These are phyloP conservation scores for Vultur gryphus DNA, from an alignment of 2,797 vertebrate species.

Conservation along the genomic window DNA sequence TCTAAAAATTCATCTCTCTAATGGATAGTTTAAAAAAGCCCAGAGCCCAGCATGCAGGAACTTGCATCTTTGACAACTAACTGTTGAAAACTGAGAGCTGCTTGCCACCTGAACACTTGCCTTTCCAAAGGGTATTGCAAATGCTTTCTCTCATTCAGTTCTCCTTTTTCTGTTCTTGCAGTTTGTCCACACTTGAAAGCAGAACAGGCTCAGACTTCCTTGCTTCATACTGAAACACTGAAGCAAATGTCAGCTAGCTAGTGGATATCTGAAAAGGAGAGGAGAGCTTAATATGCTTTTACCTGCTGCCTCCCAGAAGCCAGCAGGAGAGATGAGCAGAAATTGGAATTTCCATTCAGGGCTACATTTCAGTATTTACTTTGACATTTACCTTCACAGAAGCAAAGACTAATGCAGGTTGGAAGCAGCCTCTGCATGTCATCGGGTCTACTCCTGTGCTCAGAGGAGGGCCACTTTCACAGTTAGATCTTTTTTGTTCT, in stretches of 20 bases:
- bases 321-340: neutral
- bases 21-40: constrained; percentile 16
- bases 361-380: neutral
- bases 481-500: neutral
- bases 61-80: constrained; percentile 27
- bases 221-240: neutral
- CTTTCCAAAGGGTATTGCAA: neutral
- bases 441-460: neutral
- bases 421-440: neutral
- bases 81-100: constrained; percentile 1
- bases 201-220: neutral
- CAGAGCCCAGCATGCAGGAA: constrained; percentile 16
- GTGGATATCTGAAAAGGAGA: neutral
- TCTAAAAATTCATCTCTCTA: constrained; percentile 50
- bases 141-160: neutral
- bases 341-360: neutral
- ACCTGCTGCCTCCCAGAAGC: neutral
- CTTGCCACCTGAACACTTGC: neutral
- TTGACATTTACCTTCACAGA: neutral
- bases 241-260: neutral
- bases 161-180: neutral
- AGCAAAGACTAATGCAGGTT: neutral
- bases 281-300: neutral
- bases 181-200: neutral
- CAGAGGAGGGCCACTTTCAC: neutral